phyloP scores from a whole-genome alignment of 2,113 vertebrate species.

The Acinonyx jubatus region DNA sequence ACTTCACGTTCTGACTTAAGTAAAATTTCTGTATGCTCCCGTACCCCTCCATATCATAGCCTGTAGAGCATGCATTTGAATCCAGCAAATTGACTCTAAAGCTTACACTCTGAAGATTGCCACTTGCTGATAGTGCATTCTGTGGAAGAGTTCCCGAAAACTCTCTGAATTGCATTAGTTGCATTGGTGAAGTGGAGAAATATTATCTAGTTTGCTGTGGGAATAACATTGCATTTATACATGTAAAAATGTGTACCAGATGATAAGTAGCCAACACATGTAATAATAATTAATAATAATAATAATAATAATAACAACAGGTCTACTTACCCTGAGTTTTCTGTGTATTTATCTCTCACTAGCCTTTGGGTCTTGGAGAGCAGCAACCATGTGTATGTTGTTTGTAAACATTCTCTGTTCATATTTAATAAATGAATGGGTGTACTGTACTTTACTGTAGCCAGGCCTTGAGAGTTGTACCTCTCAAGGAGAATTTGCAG shows the following conservation, averaged over 20 bases:
- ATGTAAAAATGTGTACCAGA: neutral
- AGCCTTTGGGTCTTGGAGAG: neutral
- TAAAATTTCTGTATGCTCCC: neutral
- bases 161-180: neutral
- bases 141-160: neutral
- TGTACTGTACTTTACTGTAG: neutral
- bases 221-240: neutral
- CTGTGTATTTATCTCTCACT: neutral
- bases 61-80: neutral
- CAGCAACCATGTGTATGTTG: neutral
- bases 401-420: neutral
- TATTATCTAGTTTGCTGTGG: neutral
- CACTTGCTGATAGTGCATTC: neutral
- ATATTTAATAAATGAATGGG: neutral
- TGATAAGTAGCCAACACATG: neutral
- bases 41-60: rapidly evolving
- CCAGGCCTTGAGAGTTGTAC: neutral
- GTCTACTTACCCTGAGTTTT: neutral
- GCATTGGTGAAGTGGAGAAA: neutral
- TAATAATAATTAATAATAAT: too few relatives aligned
- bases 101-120: neutral
- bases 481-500: neutral
- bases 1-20: neutral
- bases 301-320: too few relatives aligned
- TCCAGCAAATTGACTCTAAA: neutral